Base-by-base conservation (phyloP, 2,888 invertebrate species). In the Pherbina coryleti region DNA sequence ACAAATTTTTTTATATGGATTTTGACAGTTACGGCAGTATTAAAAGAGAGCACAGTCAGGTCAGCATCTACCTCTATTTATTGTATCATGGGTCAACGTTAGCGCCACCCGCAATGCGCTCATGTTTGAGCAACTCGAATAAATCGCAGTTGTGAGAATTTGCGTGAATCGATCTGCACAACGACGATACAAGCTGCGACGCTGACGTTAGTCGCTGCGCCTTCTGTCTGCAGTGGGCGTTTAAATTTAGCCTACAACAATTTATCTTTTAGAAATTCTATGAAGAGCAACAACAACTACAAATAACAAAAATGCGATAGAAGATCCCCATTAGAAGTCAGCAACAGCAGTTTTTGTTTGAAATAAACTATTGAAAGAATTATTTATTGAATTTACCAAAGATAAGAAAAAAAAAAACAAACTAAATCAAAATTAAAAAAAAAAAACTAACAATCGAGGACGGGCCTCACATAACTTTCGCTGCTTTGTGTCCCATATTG, bases 161-260 rank as follows among this genome's bases (percentile, higher is more conserved):
- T 8, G 25, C 25, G 7, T n/a, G 34, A 31, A 71, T 71, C 55
- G 31, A 53, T 55, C 53, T 25, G 55, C 57, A 31, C 3, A 8
- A 51, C 31, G 19, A 55, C 1, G 9, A 1, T n/a, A 28, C 22
- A 60, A 44, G 44, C 44, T 44, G 69, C 49, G 49, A 11, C 53
- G 55, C 9, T 22, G 69, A 49, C 44, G 19, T 8, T 53, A 11
- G 8, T 49, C 62, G 72, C 66, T n/a, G 37, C 55, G 37, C 25
- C 69, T 64, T 53, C 64, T 64, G 70, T 53, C 74, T 60, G 67
- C 44, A 69, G 79, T 78, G 79, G 79, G 79, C 79, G 79, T 80
- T 78, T 31, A 77, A 66, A 57, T 71, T 74, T 77, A 70, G 55
- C 76, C 69, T 70, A 78, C 75, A 69, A 67, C 64, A 77, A 71